These are phyloP conservation scores for Leptinotarsa tumamoca DNA, from an alignment of 2,888 invertebrate species.

Conservation along the genomic window DNA sequence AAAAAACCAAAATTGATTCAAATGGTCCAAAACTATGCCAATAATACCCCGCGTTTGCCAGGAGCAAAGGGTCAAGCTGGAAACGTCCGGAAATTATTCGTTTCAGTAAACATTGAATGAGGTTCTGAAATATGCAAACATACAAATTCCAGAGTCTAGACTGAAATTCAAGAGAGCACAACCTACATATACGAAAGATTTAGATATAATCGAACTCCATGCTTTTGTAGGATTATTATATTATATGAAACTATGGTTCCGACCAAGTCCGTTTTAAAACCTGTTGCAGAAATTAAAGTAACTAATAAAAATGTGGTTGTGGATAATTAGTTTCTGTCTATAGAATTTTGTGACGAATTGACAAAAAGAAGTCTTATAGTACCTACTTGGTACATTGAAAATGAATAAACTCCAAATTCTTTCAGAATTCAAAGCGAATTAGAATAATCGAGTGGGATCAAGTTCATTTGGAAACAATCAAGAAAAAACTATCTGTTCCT, in stretches of 20 bases:
- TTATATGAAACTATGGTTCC: background rate
- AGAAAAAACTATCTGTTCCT: constrained; percentile 51
- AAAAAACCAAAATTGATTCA: no score
- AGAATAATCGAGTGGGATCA: constrained; percentile 39
- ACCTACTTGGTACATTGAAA: constrained; percentile 28
- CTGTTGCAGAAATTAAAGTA: background rate
- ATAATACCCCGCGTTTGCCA: background rate
- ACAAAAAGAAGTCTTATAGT: constrained; percentile 23
- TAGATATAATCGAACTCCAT: constrained; percentile 1
- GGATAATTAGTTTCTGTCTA: background rate
- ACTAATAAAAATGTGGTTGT: constrained; percentile 2
- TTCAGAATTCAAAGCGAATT: constrained; percentile 39
- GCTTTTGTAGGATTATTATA: background rate
- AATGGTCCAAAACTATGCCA: no score
- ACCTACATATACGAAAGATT: background rate
- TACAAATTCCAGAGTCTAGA: constrained; percentile 5
- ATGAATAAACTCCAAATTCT: constrained; percentile 48
- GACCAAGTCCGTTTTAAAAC: background rate
- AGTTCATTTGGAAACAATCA: constrained; percentile 40
- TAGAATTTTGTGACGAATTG: background rate
- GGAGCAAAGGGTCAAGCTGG: background rate
- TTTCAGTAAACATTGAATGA: constrained; percentile 7
- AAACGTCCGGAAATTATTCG: background rate
- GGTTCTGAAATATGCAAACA: background rate
- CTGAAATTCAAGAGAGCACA: constrained; percentile 10